phyloP scores from a whole-genome alignment of 1,140 invertebrate genomes.

The Drosophila triauraria region DNA sequence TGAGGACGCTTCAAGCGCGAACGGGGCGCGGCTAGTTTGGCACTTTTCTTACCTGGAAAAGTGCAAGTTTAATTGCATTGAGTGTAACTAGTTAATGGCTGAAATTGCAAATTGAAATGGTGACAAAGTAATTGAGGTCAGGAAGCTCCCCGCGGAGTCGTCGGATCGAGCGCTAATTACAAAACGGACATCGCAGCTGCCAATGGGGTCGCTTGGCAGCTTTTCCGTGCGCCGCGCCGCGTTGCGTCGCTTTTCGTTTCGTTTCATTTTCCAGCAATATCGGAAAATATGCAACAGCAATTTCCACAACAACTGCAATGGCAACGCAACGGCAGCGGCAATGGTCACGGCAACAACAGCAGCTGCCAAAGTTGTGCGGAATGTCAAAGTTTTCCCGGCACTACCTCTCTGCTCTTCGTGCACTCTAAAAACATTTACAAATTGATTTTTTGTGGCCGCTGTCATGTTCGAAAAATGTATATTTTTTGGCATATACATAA shows the following conservation, averaged over 20 bases:
- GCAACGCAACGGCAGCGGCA: slow-evolving; percentile 11
- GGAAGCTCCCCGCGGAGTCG: slow-evolving; percentile 59
- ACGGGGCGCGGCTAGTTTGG: slow-evolving; percentile 32
- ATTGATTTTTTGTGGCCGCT: slow-evolving; percentile 73
- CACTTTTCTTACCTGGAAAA: slow-evolving; percentile 61
- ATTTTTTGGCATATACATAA: slow-evolving; percentile 54
- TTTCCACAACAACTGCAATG: slow-evolving; percentile 38
- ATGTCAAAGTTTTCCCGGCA: slow-evolving; percentile 65
- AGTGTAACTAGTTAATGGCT: slow-evolving; percentile 82
- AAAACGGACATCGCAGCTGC: slow-evolving; percentile 70
- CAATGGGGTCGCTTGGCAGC: slow-evolving; percentile 74
- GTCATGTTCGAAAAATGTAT: slow-evolving; percentile 32
- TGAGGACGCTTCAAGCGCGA: slow-evolving; percentile 1
- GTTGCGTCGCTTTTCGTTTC: neutral
- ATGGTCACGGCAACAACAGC: slow-evolving; percentile 37
- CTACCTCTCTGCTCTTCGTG: slow-evolving; percentile 3
- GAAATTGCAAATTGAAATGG: slow-evolving; percentile 83
- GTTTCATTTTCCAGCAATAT: slow-evolving; percentile 43
- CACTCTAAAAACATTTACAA: slow-evolving; percentile 79
- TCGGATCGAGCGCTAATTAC: slow-evolving; percentile 72
- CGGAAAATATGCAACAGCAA: slow-evolving; percentile 42
- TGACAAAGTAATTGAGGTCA: slow-evolving; percentile 83
- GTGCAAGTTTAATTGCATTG: slow-evolving; percentile 83
- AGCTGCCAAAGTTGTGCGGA: slow-evolving; percentile 63
- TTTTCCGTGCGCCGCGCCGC: slow-evolving; percentile 31